Conservation (phyloP, 2,888 invertebrate species). For the Tuta absoluta region DNA sequence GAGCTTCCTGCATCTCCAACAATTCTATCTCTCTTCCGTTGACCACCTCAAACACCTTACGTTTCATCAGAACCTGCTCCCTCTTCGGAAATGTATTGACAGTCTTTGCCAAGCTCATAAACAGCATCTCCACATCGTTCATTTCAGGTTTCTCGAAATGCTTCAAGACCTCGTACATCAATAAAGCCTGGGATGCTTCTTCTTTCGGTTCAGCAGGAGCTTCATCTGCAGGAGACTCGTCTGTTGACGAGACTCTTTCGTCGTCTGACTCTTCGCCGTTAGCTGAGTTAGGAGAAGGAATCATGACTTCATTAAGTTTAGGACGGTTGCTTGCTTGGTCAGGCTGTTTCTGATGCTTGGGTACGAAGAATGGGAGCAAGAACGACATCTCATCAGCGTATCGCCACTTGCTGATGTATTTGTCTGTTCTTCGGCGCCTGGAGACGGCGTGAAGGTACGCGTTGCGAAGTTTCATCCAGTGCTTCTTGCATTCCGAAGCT, state of each 20-base stretch:
- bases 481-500: not conserved
- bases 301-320: not conserved
- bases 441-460: not conserved
- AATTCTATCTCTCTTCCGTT: not conserved
- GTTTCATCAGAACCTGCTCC: not conserved
- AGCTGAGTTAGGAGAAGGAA: not conserved
- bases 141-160: not conserved
- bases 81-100: not conserved
- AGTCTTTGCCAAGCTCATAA: not conserved
- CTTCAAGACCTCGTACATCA: not conserved
- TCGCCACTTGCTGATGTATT: not conserved
- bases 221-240: not conserved
- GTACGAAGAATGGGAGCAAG: not conserved
- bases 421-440: not conserved
- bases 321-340: not conserved
- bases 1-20: not conserved
- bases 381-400: constrained; percentile 1
- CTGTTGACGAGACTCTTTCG: not conserved
- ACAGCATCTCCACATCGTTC: not conserved
- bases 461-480: constrained; percentile 1
- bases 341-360: not conserved
- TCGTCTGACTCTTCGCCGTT: not conserved
- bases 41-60: not conserved
- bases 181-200: not conserved
- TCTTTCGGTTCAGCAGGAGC: not conserved